Conservation (phyloP, 2,113 vertebrate genomes). For the Ptilorrhoa leucosticta region DNA sequence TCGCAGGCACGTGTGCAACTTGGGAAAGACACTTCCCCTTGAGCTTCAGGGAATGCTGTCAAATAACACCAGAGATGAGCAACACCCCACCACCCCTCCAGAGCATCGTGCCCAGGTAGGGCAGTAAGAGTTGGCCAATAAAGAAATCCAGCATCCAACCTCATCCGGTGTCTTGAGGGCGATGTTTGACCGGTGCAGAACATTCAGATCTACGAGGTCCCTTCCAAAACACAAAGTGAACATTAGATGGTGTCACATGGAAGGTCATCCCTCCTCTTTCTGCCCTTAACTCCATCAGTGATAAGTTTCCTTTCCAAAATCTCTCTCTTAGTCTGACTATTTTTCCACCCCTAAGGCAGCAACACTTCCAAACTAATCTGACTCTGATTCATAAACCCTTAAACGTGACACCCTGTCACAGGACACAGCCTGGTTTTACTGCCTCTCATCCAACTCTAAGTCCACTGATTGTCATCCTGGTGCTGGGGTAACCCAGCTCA, state of each 20-base stretch:
- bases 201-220: slow-evolving; percentile 32
- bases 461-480: not conserved
- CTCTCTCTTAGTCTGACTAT: not conserved
- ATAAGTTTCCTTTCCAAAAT: not conserved
- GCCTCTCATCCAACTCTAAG: not conserved
- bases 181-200: slow-evolving; percentile 63
- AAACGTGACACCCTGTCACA: not conserved
- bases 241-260: not conserved
- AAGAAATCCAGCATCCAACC: slow-evolving; percentile 55
- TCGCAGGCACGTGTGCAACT: fast-evolving
- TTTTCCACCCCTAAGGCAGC: not conserved
- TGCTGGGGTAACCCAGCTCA: fast-evolving
- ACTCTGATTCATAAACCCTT: not conserved
- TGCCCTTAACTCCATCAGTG: not conserved
- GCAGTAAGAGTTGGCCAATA: not conserved
- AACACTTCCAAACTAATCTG: not conserved
- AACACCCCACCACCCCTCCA: not conserved
- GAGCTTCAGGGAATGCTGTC: not conserved
- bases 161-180: slow-evolving; percentile 68
- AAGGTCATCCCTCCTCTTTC: not conserved
- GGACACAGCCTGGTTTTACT: not conserved
- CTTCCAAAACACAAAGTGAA: slow-evolving; percentile 60
- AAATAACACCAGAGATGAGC: not conserved
- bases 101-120: not conserved
- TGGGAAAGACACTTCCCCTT: not conserved